Base-by-base conservation (phyloP, 2,888 invertebrate species). In the Digitonthophagus gazella region DNA sequence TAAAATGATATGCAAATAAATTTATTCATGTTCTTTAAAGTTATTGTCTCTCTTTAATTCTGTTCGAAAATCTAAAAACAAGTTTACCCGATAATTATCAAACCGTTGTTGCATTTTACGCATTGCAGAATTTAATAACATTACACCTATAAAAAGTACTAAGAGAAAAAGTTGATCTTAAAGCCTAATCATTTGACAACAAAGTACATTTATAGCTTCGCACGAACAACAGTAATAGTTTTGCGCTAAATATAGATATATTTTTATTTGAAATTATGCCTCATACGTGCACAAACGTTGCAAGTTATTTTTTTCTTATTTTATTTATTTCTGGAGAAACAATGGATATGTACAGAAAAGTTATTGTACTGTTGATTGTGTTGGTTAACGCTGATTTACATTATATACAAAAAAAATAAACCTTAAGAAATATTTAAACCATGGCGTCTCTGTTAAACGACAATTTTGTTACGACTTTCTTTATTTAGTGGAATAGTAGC, bases 401-500 rank as follows among this genome's bases (percentile, higher is more conserved):
- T 72, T 75, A 75, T 76, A 72, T 76, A 75, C 75, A 76, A 74
- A 76, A 66, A 72, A 67, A 73, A 74, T n/a, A 73, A 74, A 73
- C 75, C 72, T 71, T 72, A 72, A 67, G 44, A 54, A 55, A 67
- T 61, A 58, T 70, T 28, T 65, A 66, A 22, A 67, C 65, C 58
- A 65, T 57, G 68, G 58, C 28, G 65, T 65, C 61, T 61, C 64
- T 19, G 67, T 64, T 63, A 69, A 22, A 64, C 28, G 55, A 28
- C 67, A 68, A 63, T 68, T 68, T 66, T 68, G 66, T 28, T 63
- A 58, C 64, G 65, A 67, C 28, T 56, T n/a, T n/a, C 57, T 14
- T 63, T 66, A 65, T 67, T 56, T 75, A 79, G 71, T 83, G 82
- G 74, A 83, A 83, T 72, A 82, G 74, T 57, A 83, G 75, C 15